phyloP scores from a whole-genome alignment of 1,140 invertebrate genomes.

The Tetramorium parvispinum region DNA sequence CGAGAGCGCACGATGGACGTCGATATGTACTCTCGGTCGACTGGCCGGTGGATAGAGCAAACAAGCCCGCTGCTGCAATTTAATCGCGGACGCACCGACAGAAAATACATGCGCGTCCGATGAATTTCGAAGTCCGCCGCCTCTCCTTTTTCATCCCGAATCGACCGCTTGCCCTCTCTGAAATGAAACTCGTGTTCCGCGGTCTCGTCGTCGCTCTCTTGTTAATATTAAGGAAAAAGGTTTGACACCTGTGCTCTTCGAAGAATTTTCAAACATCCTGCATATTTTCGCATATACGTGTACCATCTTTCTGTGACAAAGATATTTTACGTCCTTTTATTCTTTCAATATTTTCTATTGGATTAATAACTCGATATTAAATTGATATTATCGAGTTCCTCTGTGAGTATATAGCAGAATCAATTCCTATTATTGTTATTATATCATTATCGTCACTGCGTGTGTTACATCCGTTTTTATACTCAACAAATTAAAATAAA shows the following conservation, averaged over 20 bases:
- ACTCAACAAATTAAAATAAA: not conserved
- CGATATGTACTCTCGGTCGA: constrained; percentile 53
- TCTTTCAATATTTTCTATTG: constrained; percentile 1
- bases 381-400: not conserved
- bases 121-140: constrained; percentile 47
- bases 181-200: constrained; percentile 17
- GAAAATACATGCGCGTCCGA: constrained; percentile 52
- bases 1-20: constrained; percentile 22
- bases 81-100: constrained; percentile 53
- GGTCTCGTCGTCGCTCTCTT: not conserved
- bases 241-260: not conserved
- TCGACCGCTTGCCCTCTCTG: not conserved
- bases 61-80: constrained; percentile 54
- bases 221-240: not conserved
- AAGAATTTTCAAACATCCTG: too few species aligned
- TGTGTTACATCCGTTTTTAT: not conserved
- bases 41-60: constrained; percentile 44
- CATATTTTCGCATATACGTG: not conserved
- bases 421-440: not conserved
- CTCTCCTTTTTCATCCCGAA: not conserved
- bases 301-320: not conserved
- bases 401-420: not conserved
- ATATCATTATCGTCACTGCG: not conserved
- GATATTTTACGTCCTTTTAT: not conserved
- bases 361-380: not conserved